These are phyloP conservation scores for Rhingia campestris DNA, from an alignment of 2,888 invertebrate genomes.

Conservation along the genomic window DNA sequence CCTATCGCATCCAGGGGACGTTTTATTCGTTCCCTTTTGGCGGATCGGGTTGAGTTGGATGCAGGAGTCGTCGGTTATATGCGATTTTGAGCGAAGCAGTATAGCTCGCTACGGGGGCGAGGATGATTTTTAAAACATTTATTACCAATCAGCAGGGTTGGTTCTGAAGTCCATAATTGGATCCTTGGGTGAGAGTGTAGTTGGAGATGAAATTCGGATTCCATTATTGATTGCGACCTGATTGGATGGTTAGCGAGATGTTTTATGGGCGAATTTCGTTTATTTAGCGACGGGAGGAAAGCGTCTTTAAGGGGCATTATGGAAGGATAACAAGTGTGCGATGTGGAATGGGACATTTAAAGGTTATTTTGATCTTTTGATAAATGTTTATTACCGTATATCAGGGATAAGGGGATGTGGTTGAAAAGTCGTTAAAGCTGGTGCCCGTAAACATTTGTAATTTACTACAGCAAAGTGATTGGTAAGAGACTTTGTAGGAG, in stretches of 20 bases:
- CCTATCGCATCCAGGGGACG: slow-evolving; percentile 36
- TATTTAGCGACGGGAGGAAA: neutral
- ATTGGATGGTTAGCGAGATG: slow-evolving; percentile 48
- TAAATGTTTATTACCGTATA: slow-evolving; percentile 5
- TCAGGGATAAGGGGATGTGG: neutral
- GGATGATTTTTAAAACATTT: slow-evolving; percentile 40
- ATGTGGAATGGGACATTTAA: neutral
- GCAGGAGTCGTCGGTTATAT: slow-evolving; percentile 12
- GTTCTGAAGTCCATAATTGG: slow-evolving; percentile 46
- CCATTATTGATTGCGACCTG: slow-evolving; percentile 39
- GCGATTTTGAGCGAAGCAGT: slow-evolving; percentile 11
- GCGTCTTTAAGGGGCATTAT: slow-evolving; percentile 8
- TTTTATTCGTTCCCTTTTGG: slow-evolving; percentile 11
- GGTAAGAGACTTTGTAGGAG: too few relatives aligned
- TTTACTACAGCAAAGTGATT: too few relatives aligned
- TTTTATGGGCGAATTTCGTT: slow-evolving; percentile 24
- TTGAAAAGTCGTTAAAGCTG: too few relatives aligned
- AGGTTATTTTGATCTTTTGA: neutral
- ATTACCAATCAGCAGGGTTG: slow-evolving; percentile 52
- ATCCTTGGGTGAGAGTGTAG: slow-evolving; percentile 13
- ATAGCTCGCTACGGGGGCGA: neutral
- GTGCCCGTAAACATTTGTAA: too few relatives aligned
- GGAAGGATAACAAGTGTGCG: neutral
- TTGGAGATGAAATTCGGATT: slow-evolving; percentile 30
- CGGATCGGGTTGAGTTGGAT: neutral